phyloP scores from a whole-genome alignment of 1,140 invertebrate species.

The Gyrodactylus salaris region DNA sequence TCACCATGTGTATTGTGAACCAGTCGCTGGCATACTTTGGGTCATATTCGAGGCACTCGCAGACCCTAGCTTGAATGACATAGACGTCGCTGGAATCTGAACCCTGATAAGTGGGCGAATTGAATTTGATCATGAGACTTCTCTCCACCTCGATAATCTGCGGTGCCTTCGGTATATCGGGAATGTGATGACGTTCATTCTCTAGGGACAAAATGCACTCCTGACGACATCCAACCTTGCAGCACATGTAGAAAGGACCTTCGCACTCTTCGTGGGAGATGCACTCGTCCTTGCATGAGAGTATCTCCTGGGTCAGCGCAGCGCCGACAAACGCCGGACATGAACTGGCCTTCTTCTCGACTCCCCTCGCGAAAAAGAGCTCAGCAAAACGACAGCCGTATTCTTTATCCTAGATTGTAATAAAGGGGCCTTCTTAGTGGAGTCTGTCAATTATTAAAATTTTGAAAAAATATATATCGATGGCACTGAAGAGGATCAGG shows the following conservation, averaged over 20 bases:
- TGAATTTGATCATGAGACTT: background rate
- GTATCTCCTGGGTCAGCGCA: background rate
- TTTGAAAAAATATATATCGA: too few relatives aligned
- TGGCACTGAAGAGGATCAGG: too few relatives aligned
- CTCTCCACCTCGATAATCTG: background rate
- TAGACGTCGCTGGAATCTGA: background rate
- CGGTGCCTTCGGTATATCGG: background rate
- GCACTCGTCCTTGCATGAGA: background rate
- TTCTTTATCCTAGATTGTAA: background rate
- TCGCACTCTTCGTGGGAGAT: background rate
- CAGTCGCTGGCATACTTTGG: background rate
- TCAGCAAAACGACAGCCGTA: background rate
- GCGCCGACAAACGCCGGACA: background rate
- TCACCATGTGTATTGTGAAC: background rate
- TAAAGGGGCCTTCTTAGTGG: too few relatives aligned
- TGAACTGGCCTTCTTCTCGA: background rate
- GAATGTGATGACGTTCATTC: background rate
- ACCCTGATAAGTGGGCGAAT: background rate
- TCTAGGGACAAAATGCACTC: background rate
- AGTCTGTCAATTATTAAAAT: too few relatives aligned
- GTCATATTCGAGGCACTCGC: background rate
- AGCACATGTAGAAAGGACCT: background rate
- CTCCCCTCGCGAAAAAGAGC: background rate
- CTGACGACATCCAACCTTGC: background rate
- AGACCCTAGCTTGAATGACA: background rate